Evolutionary conservation across 2,888 invertebrate genomes (phyloP).

Genomic region (Troides aeacus): DNA sequence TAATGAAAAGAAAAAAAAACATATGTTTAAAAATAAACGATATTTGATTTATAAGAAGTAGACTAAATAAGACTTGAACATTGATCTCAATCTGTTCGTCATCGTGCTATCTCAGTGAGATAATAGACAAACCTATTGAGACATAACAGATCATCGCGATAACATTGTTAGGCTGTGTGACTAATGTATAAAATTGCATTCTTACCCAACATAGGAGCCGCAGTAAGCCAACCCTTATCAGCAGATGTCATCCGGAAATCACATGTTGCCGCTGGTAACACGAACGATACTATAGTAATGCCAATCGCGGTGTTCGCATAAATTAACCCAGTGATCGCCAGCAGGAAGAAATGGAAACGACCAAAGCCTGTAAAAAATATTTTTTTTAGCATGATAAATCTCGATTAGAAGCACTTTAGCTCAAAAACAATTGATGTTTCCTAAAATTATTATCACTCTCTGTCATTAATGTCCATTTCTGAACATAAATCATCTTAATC

Average conservation of each 20-base stretch:
- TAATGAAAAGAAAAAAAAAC: too few species aligned
- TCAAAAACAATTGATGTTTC: too few species aligned
- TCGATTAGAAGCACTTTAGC: not conserved
- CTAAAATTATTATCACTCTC: too few species aligned
- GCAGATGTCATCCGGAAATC: constrained; percentile 89
- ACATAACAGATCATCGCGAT: not conserved
- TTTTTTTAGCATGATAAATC: not conserved
- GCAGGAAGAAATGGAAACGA: constrained; percentile 87
- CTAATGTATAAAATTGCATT: constrained; percentile 21
- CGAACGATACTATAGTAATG: constrained; percentile 89
- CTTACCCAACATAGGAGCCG: constrained; percentile 88
- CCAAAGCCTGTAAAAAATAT: constrained; percentile 85
- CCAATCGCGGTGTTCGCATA: constrained; percentile 91
- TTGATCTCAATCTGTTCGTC: not conserved
- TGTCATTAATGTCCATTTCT: too few species aligned
- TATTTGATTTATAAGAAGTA: not conserved
- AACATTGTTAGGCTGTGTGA: not conserved
- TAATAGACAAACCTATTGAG: not conserved
- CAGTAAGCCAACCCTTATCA: constrained; percentile 88
- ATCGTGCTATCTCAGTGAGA: not conserved
- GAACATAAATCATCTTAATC: too few species aligned
- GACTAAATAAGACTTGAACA: not conserved
- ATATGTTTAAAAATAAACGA: too few species aligned
- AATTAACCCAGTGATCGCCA: constrained; percentile 88
- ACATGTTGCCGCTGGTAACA: constrained; percentile 90